phyloP scores from a whole-genome alignment of 2,113 vertebrate species.

The Phaethon lepturus region DNA sequence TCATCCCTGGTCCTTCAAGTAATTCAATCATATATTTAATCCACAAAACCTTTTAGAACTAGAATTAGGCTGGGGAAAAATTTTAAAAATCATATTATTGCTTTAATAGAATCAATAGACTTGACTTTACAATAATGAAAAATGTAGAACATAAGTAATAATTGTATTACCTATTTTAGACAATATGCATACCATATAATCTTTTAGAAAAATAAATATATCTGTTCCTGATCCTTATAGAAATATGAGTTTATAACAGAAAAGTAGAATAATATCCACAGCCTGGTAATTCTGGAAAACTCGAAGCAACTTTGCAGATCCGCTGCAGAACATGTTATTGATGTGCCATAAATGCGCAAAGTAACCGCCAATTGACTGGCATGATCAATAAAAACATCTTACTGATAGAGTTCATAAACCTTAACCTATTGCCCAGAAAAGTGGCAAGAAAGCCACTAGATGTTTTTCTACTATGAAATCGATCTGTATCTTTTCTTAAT shows the following conservation, averaged over 20 bases:
- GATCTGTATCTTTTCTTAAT: background rate
- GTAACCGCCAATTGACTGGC: background rate
- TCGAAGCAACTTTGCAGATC: background rate
- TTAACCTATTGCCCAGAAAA: background rate
- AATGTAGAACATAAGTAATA: background rate
- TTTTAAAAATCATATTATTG: background rate
- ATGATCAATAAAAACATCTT: background rate
- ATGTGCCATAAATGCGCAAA: background rate
- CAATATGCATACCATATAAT: background rate
- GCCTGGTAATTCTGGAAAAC: background rate
- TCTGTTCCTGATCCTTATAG: background rate
- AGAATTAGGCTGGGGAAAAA: background rate
- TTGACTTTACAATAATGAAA: background rate
- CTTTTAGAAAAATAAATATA: background rate
- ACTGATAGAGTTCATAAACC: background rate
- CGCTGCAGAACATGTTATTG: background rate
- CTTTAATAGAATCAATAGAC: background rate
- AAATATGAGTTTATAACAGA: background rate
- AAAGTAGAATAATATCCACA: background rate
- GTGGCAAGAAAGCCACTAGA: background rate
- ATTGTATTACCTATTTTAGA: background rate
- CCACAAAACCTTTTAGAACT: background rate
- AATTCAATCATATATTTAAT: background rate
- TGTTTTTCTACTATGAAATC: background rate
- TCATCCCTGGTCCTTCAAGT: accelerated